Conservation (phyloP, 2,888 invertebrate species). For the Cryptocephalus moraei region DNA sequence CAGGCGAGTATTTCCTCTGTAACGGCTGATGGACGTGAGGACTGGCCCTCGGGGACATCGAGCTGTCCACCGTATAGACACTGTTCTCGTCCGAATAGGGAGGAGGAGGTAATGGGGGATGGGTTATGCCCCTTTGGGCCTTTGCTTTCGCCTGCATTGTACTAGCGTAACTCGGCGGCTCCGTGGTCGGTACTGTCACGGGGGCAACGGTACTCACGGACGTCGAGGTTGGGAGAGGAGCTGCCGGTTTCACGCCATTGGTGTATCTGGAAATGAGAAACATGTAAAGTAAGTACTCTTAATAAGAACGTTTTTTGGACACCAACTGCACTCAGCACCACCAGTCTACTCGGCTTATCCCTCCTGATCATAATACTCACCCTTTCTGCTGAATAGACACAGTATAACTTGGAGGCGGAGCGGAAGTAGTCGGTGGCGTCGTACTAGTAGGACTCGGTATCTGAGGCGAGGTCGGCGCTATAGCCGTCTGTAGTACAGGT, state of each 20-base stretch:
- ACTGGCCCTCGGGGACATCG: constrained; percentile 40
- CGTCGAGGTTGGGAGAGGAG: constrained; percentile 28
- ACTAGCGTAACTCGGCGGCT: constrained; percentile 86
- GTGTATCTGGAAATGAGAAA: constrained; percentile 21
- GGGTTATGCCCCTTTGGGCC: constrained; percentile 51
- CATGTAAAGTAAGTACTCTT: too few relatives aligned
- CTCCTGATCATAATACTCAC: constrained; percentile 3
- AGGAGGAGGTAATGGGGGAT: constrained; percentile 57
- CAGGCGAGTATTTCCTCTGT: constrained; percentile 61
- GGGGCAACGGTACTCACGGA: constrained; percentile 36
- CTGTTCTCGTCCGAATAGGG: constrained; percentile 45
- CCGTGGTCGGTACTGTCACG: constrained; percentile 58
- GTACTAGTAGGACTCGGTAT: constrained; percentile 43
- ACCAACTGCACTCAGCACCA: too few relatives aligned
- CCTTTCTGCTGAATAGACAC: constrained; percentile 68
- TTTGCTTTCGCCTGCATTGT: constrained; percentile 67
- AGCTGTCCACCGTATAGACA: constrained; percentile 39
- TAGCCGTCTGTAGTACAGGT: constrained; percentile 88
- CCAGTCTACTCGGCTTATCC: too few relatives aligned
- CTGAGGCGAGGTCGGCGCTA: constrained; percentile 77
- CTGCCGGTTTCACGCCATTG: constrained; percentile 34
- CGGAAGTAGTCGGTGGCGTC: constrained; percentile 34
- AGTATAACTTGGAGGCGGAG: constrained; percentile 76
- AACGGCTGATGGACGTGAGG: constrained; percentile 50
- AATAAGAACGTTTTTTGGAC: too few relatives aligned